phyloP scores from a whole-genome alignment of 2,797 vertebrate genomes.

The Orientallactaga sibirica region DNA sequence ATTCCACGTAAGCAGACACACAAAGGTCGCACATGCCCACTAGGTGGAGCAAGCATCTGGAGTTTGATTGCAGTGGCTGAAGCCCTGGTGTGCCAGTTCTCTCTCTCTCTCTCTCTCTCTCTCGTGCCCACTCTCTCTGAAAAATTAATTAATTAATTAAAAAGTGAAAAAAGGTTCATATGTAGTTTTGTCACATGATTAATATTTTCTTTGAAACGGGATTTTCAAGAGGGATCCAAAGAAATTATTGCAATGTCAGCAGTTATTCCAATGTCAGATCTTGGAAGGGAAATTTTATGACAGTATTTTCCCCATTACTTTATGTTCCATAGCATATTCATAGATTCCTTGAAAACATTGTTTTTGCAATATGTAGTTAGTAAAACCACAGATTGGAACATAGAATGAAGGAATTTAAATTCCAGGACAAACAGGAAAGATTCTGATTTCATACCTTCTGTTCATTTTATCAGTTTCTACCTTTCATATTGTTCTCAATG shows the following conservation, averaged over 20 bases:
- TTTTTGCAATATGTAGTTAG: background rate
- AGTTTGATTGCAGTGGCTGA: too few species aligned
- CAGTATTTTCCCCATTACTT: conserved; percentile 38
- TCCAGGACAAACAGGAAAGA: conserved; percentile 10
- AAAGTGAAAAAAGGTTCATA: background rate
- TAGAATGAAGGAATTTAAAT: conserved; percentile 31
- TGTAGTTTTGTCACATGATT: background rate
- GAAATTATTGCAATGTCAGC: conserved; percentile 30
- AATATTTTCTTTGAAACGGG: background rate
- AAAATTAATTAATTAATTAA: too few species aligned
- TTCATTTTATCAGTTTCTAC: conserved; percentile 13
- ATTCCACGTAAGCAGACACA: too few species aligned
- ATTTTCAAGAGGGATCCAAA: conserved; percentile 43
- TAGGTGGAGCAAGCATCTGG: too few species aligned
- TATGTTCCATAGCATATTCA: background rate
- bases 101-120: too few species aligned
- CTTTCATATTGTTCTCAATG: background rate
- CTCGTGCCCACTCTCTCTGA: too few species aligned
- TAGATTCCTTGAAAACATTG: background rate
- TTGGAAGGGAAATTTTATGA: background rate
- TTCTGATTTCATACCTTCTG: conserved; percentile 10
- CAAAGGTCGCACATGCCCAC: too few species aligned
- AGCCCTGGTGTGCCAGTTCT: too few species aligned
- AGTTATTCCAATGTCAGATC: background rate
- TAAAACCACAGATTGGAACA: background rate